Evolutionary conservation across 2,888 invertebrate species (phyloP), one percentile per base, ranked within the genome.

Genomic region (Lepetodrilus schrolli): DNA sequence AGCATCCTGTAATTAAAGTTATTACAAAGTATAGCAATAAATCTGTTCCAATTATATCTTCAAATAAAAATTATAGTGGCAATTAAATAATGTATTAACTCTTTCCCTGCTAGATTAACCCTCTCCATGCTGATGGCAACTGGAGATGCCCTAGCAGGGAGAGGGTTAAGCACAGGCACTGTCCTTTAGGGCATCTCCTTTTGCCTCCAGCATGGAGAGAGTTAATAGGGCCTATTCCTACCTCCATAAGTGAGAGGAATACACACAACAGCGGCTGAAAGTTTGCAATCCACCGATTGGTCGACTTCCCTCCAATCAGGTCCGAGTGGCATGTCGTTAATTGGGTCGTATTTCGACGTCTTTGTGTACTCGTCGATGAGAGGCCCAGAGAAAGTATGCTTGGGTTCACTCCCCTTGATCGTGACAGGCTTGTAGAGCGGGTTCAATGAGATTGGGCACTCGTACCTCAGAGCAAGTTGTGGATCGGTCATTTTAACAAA

Each of bases 401-500:
- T 85, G 1, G 88, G 88, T 30, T 88, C 83, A 79, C 86, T 87
- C 30, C 80, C 84, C 49, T 84, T 82, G 47, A 90, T 85, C 36
- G 88, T 85, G 75, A 90, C 82, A 26, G 90, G 90, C 66, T 84
- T 80, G 75, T 90, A 88, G 3, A 90, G 65, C 2, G 87, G 83
- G 51, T 83, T 81, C 7, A 90, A 83, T n/a, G 90, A 87, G 20
- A 89, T 84, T 0, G 90, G 90, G 77, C 87, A 87, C 77, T 89
- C 89, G 81, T 73, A 88, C 36, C 84, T 80, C 38, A 82, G 34
- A 10, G 85, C 84, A 26, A 85, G 72, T 20, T 75, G 80, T 30
- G 84, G 66, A 70, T 89, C 87, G 34, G 75, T 73, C 10, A 89
- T 78, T 71, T 83, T 83, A 5, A 89, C 86, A 81, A 81, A 86